phyloP scores from a whole-genome alignment of 2,113 vertebrate species.

The Austrofundulus limnaeus region DNA sequence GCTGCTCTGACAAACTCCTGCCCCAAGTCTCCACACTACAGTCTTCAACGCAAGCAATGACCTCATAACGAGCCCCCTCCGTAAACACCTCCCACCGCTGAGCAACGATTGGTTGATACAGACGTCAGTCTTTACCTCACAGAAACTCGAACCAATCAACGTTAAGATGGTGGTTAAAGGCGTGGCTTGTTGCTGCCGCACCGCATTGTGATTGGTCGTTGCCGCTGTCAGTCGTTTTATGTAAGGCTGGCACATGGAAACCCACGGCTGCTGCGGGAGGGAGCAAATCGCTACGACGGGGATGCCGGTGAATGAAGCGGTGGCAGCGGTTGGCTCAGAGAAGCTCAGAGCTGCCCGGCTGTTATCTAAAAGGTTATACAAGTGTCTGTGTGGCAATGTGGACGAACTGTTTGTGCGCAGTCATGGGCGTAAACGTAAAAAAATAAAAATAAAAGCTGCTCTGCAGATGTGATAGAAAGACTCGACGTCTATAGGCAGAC shows the following conservation, averaged over 20 bases:
- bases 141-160: slow-evolving; percentile 7
- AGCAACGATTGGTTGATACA: slow-evolving; percentile 59
- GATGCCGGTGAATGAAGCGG: slow-evolving; percentile 62
- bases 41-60: slow-evolving; percentile 52
- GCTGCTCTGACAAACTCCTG: slow-evolving; percentile 18
- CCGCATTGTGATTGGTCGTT: slow-evolving; percentile 34
- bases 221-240: slow-evolving; percentile 78
- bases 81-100: not conserved
- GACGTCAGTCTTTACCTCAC: not conserved
- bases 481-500: slow-evolving; percentile 1
- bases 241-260: slow-evolving; percentile 87
- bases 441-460: slow-evolving; percentile 5
- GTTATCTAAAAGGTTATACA: slow-evolving; percentile 83
- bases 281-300: slow-evolving; percentile 64
- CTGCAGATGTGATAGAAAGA: slow-evolving; percentile 22
- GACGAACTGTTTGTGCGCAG: slow-evolving; percentile 10
- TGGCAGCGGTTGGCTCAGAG: slow-evolving; percentile 64
- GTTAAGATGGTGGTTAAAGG: accelerated
- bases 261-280: slow-evolving; percentile 70
- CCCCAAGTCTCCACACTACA: slow-evolving; percentile 27
- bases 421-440: slow-evolving; percentile 12
- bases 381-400: slow-evolving; percentile 56
- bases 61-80: slow-evolving; percentile 62
- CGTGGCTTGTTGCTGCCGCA: accelerated
- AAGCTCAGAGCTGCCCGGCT: slow-evolving; percentile 38